These are phyloP conservation scores for Cephalopholis sonnerati DNA, from an alignment of 2,113 vertebrate genomes.

Conservation along the genomic window DNA sequence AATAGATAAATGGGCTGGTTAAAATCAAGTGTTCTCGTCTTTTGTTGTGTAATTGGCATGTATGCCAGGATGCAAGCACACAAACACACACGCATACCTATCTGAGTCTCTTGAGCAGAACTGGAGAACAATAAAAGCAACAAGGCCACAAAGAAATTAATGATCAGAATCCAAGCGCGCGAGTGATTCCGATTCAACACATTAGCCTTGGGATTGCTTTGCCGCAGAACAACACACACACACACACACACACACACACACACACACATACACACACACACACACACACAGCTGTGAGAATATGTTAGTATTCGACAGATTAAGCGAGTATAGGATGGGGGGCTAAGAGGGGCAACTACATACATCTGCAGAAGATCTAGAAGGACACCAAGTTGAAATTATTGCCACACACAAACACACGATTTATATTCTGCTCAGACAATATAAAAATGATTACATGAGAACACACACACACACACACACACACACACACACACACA, in stretches of 20 bases:
- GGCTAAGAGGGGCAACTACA: constrained; percentile 1
- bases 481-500: constrained; percentile 7
- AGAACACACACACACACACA: not conserved
- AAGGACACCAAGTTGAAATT: constrained; percentile 38
- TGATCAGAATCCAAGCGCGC: not conserved
- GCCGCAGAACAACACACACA: not conserved
- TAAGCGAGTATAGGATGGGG: not conserved
- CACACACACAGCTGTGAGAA: constrained; percentile 1
- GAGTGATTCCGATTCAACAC: constrained; percentile 22
- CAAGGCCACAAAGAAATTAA: constrained; percentile 20
- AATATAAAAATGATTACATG: constrained; percentile 21
- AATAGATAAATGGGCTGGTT: not conserved
- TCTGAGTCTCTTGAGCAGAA: not conserved
- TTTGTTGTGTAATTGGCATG: not conserved
- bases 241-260: constrained; percentile 7
- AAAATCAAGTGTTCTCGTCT: not conserved
- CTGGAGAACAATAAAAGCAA: not conserved
- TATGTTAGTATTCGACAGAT: constrained; percentile 18
- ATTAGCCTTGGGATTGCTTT: constrained; percentile 10
- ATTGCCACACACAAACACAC: constrained; percentile 6
- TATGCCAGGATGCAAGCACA: not conserved
- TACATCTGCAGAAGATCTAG: constrained; percentile 28
- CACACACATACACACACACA: constrained; percentile 15
- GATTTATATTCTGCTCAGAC: not conserved
- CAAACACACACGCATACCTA: not conserved